Base-by-base conservation (phyloP, 2,113 vertebrate genomes). In the Hemiprocne comata region DNA sequence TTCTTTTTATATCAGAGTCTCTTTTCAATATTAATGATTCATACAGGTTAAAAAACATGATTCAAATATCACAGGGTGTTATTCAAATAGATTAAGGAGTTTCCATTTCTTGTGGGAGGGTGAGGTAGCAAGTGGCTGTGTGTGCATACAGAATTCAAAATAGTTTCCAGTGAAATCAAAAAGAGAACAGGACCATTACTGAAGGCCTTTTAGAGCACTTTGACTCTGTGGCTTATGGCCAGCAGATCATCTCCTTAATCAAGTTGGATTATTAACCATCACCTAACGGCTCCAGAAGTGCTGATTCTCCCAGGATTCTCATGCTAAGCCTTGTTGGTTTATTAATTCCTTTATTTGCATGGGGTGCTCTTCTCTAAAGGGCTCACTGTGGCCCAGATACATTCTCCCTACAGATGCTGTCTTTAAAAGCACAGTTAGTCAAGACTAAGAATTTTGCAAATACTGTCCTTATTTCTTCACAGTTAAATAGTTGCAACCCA, bases 201-300 rank as follows among this genome's bases (percentile, higher is more conserved):
- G 7, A 83, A 62, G 25, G 23, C 50, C 46, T n/a, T 90, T 88
- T 58, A 79, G 88, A 83, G 13, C 31, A 83, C 31, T 95, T 93
- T 36, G 64, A 51, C 34, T 76, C 17, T 54, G 17, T 94, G 85
- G 53, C 70, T 89, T 91, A 78, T 0, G 1, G 82, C 58, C 90
- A 95, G 64, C n/a, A 93, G 36, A 90, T 87, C 36, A 42, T 51
- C 28, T 42, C 72, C 34, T 91, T 86, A 95, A 94, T 90, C 87
- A 91, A 84, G 46, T 84, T 51, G 79, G 64, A 73, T 79, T 72
- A 83, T 83, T 73, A 95, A 64, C 38, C 11, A 26, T 65, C 42
- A 58, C n/a, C 16, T 74, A 80, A 76, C 0, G 3, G 51, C 14
- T 85, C 64, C 67, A 89, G 70, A 84, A 82, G 8, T 46, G 51